Evolutionary conservation across 2,113 vertebrate genomes (phyloP).

Genomic region (Myiagra hebetior): DNA sequence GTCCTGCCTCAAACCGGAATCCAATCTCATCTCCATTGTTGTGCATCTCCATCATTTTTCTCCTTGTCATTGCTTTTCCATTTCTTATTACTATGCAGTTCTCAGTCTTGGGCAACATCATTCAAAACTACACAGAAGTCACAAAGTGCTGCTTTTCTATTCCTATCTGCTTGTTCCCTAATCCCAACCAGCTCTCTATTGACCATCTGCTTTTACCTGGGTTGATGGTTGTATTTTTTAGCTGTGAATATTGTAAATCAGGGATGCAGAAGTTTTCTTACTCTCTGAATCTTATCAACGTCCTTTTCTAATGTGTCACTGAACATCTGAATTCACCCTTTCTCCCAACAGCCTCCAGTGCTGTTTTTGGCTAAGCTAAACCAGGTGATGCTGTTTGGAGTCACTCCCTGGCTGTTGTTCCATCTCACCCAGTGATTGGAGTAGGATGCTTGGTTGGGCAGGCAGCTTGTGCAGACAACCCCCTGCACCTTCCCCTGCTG

Average conservation of each 20-base stretch:
- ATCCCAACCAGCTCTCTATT: neutral
- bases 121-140: neutral
- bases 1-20: neutral
- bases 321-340: neutral
- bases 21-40: neutral
- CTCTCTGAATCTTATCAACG: neutral
- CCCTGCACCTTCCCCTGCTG: neutral
- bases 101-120: neutral
- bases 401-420: neutral
- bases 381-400: neutral
- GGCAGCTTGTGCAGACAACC: neutral
- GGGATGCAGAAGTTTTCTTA: neutral
- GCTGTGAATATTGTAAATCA: neutral
- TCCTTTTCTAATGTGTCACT: neutral
- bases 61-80: neutral
- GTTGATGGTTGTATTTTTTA: neutral
- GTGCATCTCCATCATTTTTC: neutral
- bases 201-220: neutral
- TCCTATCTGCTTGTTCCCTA: neutral
- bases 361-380: neutral
- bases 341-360: neutral
- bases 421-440: neutral
- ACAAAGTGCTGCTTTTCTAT: neutral
- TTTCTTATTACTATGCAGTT: neutral
- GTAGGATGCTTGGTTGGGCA: neutral